A percentile compares a stretch with the other conserved stretches of the same genome.
phyloP scores from a whole-genome alignment of 2,113 vertebrate genomes.

The Sisor rabdophorus region DNA sequence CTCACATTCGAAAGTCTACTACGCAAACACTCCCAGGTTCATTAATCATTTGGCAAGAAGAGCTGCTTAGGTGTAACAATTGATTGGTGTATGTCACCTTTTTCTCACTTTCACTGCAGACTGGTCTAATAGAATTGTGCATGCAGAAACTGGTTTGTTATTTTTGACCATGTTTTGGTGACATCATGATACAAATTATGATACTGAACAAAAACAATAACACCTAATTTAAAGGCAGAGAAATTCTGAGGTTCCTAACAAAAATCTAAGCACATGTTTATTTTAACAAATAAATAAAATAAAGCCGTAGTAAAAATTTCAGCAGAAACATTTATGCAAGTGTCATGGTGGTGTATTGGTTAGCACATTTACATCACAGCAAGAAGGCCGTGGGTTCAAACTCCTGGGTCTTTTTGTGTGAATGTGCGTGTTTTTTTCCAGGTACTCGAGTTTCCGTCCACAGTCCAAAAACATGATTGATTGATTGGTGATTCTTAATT shows the following conservation, averaged over 20 bases:
- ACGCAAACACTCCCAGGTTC: not conserved
- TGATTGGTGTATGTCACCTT: not conserved
- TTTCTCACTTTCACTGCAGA: not conserved
- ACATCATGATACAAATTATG: not conserved
- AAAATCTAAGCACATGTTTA: not conserved
- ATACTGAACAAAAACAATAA: not conserved
- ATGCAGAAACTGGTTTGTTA: no score
- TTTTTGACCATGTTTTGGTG: not conserved
- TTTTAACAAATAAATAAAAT: not conserved
- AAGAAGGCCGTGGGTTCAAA: no score
- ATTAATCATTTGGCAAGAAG: not conserved
- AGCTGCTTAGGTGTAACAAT: not conserved
- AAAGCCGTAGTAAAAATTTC: not conserved
- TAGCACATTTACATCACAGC: no score
- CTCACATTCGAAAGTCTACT: constrained; percentile 5
- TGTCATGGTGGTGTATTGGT: no score
- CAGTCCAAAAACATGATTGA: no score
- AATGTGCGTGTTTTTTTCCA: no score
- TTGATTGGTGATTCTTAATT: no score
- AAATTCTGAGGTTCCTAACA: not conserved
- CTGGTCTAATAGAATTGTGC: not conserved
- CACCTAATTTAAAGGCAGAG: not conserved
- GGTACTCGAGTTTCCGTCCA: no score
- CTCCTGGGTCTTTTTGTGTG: no score
- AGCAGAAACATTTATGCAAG: not conserved